A percentile compares a stretch with the other conserved stretches of the same genome.
Conservation (phyloP, 2,797 vertebrate genomes). For the Australoheros facetus region DNA sequence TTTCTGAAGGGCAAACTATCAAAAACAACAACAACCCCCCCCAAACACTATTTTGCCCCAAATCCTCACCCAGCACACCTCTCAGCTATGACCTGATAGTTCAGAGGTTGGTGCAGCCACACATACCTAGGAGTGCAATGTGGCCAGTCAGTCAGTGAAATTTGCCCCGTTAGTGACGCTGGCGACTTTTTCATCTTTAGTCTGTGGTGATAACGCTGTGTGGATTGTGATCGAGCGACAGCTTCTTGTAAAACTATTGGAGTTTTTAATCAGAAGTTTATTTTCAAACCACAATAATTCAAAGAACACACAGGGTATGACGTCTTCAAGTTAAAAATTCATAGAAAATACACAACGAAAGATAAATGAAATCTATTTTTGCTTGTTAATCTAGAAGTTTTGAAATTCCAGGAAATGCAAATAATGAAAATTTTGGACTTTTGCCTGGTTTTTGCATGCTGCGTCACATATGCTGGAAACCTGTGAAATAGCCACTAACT, state of each 20-base stretch:
- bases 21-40: neutral
- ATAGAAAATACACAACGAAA: neutral
- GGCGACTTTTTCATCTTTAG: neutral
- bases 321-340: neutral
- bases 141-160: neutral
- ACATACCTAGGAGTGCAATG: neutral
- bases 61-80: neutral
- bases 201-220: neutral
- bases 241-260: neutral
- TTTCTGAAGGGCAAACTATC: neutral
- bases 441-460: neutral
- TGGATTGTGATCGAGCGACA: neutral
- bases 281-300: neutral
- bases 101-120: neutral
- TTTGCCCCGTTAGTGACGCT: neutral
- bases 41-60: neutral
- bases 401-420: neutral
- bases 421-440: neutral
- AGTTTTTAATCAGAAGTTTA: neutral
- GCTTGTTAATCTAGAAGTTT: neutral
- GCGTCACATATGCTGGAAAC: neutral
- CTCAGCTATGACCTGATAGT: neutral
- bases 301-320: neutral
- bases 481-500: neutral
- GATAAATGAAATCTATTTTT: neutral